These are phyloP conservation scores for Seladonia tumulorum DNA, from an alignment of 2,888 invertebrate genomes.

Conservation along the genomic window DNA sequence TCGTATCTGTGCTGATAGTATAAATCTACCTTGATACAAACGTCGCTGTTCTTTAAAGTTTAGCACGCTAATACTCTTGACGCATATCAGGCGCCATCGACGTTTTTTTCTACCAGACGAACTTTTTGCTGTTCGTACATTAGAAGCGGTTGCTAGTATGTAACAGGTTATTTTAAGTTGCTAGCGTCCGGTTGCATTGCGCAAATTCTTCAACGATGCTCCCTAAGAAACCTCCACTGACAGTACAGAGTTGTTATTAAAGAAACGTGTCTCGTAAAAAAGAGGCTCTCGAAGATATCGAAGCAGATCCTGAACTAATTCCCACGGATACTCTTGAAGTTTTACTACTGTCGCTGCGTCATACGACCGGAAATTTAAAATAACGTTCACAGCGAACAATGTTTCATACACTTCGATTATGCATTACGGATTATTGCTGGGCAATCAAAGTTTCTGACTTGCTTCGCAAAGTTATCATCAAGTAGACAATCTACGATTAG, in stretches of 20 bases:
- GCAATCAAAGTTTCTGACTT: no score
- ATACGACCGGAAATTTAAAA: not conserved
- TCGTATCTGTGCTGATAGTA: no score
- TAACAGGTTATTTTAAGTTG: constrained; percentile 2
- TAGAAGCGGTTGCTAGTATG: not conserved
- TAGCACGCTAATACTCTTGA: not conserved
- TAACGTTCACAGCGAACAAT: not conserved
- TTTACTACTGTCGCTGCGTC: not conserved
- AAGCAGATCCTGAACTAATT: not conserved
- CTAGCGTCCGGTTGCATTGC: constrained; percentile 34
- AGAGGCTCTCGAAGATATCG: not conserved
- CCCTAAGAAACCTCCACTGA: constrained; percentile 22
- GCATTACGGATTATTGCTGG: no score
- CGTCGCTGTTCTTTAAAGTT: not conserved
- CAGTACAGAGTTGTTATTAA: not conserved
- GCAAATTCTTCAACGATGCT: constrained; percentile 72
- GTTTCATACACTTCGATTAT: not conserved
- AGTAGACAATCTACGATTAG: no score
- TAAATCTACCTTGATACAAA: not conserved
- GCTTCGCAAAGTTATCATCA: no score
- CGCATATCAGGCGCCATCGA: not conserved
- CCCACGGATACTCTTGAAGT: not conserved
- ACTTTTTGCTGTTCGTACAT: not conserved
- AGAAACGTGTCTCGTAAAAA: not conserved
- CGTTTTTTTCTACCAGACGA: not conserved